Base-by-base conservation (phyloP, 2,113 vertebrate genomes). In the Nerophis ophidion region DNA sequence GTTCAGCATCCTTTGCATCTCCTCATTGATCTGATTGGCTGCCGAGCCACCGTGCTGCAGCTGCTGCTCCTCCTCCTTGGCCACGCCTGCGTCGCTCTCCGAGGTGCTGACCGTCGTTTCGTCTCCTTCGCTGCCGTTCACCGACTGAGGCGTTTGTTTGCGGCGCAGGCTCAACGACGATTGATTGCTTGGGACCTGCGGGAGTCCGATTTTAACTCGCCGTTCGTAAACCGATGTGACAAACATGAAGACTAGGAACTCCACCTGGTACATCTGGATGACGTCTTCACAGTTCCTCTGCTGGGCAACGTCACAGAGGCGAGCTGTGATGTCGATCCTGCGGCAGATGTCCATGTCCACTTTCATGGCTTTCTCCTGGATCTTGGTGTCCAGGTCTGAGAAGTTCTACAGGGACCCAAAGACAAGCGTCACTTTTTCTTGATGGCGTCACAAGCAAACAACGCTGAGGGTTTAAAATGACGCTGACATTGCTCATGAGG, bases 321-420 rank as follows among this genome's bases (percentile, higher is more conserved):
- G 96, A 77, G 95, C 95, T 0, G 97, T 99, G 88, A 99, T 98
- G 63, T 99, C 97, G 0, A 99, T 99, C 68, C 97, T 91, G 26
- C 97, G 92, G 81, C 96, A 99, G 83, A 99, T 99, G 85, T 99
- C 96, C 96, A 99, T 99, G 79, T 99, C 96, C 62, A 99, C 97
- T 71, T 95, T 97, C 96, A 97, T 98, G 77, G 97, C 97, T 72
- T 99, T 98, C 82, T 99, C 97, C 85, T 99, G 97, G 81, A 99
- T 99, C 88, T 98, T 98, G 49, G 92, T 96, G 87, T 99, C 96
- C 83, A 99, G 81, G 34, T 99, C 97, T 0, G 93, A 92, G 79
- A 97, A 81, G 78, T 98, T 96, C 97, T 99, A 75, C 66, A 57
- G 19, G 44, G n/a, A 61, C 12, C 11, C 6, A 34, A n/a, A 48